These are phyloP conservation scores for Myrmecobius fasciatus DNA, from an alignment of 2,113 vertebrate species.

Conservation along the genomic window DNA sequence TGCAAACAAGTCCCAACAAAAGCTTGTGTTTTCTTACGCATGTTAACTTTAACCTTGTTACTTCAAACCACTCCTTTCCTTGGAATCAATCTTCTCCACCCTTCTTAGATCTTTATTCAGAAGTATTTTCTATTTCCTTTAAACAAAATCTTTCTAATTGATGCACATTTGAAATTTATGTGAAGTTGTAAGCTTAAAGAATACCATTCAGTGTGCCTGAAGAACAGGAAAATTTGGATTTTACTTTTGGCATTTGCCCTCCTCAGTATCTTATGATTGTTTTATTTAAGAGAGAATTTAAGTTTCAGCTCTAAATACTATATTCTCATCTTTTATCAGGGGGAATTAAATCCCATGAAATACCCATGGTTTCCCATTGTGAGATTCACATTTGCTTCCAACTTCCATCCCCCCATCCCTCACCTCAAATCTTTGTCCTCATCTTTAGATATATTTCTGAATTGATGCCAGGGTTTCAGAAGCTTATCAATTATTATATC, in stretches of 20 bases:
- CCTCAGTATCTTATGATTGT: neutral
- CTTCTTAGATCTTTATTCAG: conserved; percentile 64
- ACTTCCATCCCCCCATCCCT: no score
- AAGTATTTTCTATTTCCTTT: neutral
- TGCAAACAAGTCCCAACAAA: conserved; percentile 72
- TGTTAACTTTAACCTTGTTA: conserved; percentile 64
- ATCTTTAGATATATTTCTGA: conserved; percentile 13
- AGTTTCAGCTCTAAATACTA: neutral
- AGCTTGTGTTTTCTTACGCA: conserved; percentile 68
- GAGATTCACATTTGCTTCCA: neutral
- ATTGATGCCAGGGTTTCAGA: neutral
- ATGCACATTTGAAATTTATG: rapidly evolving
- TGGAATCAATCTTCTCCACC: conserved; percentile 45
- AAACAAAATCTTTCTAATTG: neutral
- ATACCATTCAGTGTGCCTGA: neutral
- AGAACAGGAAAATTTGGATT: neutral
- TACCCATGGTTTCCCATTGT: neutral
- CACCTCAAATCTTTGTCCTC: conserved; percentile 5
- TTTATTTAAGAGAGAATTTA: conserved; percentile 23
- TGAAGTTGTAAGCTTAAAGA: neutral
- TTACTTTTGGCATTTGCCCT: neutral
- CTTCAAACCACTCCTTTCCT: conserved; percentile 57
- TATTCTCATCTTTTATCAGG: conserved; percentile 10
- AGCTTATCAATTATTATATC: conserved; percentile 2
- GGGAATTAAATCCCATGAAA: neutral